These are phyloP conservation scores for Hemiscyllium ocellatum DNA, from an alignment of 2,113 vertebrate species.

Conservation along the genomic window DNA sequence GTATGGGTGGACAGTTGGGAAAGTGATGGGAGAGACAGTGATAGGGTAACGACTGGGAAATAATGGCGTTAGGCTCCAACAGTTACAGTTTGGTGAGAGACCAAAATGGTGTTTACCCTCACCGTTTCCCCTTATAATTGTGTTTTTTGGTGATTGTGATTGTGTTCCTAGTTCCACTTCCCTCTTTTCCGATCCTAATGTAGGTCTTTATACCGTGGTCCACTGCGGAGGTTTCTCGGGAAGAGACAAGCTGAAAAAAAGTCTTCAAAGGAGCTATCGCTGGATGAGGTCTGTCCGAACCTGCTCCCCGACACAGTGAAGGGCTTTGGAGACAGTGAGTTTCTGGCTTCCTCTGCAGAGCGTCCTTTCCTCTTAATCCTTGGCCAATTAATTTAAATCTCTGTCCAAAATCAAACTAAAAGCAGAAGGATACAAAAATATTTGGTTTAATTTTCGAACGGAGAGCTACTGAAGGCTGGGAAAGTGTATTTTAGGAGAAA, in stretches of 20 bases:
- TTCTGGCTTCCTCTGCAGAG: background rate
- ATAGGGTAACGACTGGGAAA: background rate
- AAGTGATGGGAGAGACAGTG: background rate
- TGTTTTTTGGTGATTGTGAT: background rate
- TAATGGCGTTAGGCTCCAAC: too few species aligned
- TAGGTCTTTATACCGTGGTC: background rate
- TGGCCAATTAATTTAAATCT: background rate
- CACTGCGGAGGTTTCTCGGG: background rate
- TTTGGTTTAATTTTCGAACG: background rate
- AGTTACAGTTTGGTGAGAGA: background rate
- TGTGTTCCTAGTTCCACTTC: background rate
- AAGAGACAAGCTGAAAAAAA: conserved; percentile 26
- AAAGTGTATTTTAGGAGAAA: too few species aligned
- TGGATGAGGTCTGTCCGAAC: background rate
- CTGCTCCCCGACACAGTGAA: background rate
- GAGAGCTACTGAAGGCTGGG: background rate
- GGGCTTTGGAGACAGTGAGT: conserved; percentile 14
- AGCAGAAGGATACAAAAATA: background rate
- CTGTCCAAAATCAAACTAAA: background rate
- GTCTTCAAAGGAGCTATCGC: background rate
- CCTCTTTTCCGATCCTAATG: background rate
- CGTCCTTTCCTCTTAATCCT: background rate
- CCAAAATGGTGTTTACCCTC: too few species aligned
- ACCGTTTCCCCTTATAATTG: background rate
- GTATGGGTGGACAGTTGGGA: background rate